Evolutionary conservation across 2,888 invertebrate genomes (phyloP).

Genomic region (Dascillus cervinus): DNA sequence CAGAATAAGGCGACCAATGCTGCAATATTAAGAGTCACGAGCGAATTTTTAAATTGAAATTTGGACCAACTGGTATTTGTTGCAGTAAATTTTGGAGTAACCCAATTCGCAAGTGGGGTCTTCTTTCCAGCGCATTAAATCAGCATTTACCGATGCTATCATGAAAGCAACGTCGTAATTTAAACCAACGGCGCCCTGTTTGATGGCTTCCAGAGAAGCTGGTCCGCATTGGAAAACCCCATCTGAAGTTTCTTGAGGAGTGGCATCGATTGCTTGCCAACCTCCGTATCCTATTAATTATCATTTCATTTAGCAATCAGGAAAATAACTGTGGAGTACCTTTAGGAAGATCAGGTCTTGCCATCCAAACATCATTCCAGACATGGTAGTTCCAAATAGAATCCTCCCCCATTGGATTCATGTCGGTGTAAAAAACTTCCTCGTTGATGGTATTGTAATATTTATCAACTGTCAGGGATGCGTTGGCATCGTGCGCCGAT

Average conservation of each 20-base stretch:
- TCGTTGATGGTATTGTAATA: slow-evolving; percentile 62
- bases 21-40: slow-evolving; percentile 30
- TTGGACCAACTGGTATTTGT: slow-evolving; percentile 62
- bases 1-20: slow-evolving; percentile 66
- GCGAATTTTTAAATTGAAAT: background rate
- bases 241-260: slow-evolving; percentile 72
- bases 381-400: slow-evolving; percentile 86
- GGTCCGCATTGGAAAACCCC: slow-evolving; percentile 72
- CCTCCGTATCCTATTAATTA: slow-evolving; percentile 61
- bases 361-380: slow-evolving; percentile 86
- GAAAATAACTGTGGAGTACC: slow-evolving; percentile 33
- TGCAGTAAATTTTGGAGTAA: slow-evolving; percentile 60
- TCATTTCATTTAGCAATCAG: background rate
- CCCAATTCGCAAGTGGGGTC: slow-evolving; percentile 57
- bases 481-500: slow-evolving; percentile 80
- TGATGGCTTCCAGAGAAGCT: slow-evolving; percentile 68
- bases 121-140: slow-evolving; percentile 70
- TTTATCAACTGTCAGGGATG: slow-evolving; percentile 69
- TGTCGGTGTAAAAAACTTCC: slow-evolving; percentile 58
- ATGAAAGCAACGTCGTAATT: slow-evolving; percentile 71
- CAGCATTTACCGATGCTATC: slow-evolving; percentile 77
- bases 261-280: slow-evolving; percentile 86
- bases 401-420: slow-evolving; percentile 60
- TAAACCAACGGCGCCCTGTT: slow-evolving; percentile 66
- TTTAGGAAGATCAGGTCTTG: slow-evolving; percentile 65